These are phyloP conservation scores for Gadus chalcogrammus DNA, from an alignment of 2,113 vertebrate genomes.

Conservation along the genomic window DNA sequence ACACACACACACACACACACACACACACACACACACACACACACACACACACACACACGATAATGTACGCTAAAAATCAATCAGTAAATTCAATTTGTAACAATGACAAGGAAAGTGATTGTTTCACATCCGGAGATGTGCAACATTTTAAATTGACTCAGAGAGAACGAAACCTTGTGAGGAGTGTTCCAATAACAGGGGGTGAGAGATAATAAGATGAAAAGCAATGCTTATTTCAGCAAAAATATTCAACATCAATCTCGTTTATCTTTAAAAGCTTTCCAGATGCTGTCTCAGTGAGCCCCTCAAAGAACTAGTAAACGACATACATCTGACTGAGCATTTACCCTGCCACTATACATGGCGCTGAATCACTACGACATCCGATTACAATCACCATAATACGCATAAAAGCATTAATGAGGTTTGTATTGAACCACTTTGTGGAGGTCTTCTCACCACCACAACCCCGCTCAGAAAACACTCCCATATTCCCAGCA, in stretches of 20 bases:
- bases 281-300: conserved; percentile 7
- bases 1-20: too few relatives aligned
- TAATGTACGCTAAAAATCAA: too few relatives aligned
- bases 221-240: neutral
- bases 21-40: too few relatives aligned
- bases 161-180: too few relatives aligned
- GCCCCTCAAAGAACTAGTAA: conserved; percentile 8
- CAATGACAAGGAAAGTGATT: too few relatives aligned
- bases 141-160: too few relatives aligned
- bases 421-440: conserved; percentile 51
- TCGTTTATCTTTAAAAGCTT: conserved; percentile 10
- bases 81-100: too few relatives aligned
- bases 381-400: conserved; percentile 46
- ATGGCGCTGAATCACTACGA: conserved; percentile 31
- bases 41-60: too few relatives aligned
- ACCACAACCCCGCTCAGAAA: neutral
- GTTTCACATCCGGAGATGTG: too few relatives aligned
- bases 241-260: neutral
- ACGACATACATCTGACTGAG: conserved; percentile 18
- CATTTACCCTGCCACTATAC: conserved; percentile 5
- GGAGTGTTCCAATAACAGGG: too few relatives aligned
- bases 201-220: neutral
- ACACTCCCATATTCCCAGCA: conserved; percentile 4
- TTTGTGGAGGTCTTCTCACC: conserved; percentile 1
- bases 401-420: conserved; percentile 50